phyloP scores from a whole-genome alignment of 2,797 vertebrate species.

The Poeciliopsis presidionis region DNA sequence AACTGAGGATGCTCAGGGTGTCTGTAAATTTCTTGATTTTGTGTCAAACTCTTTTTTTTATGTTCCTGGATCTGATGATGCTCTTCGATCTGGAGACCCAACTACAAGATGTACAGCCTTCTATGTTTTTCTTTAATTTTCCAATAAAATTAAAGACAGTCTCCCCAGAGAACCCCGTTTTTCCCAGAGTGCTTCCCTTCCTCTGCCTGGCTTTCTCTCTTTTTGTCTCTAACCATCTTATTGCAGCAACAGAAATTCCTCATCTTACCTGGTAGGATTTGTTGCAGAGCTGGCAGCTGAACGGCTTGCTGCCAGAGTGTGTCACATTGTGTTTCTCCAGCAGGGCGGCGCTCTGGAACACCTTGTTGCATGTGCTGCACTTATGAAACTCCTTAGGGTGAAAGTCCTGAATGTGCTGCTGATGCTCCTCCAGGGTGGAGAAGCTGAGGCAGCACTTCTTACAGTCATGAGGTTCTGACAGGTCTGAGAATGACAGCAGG shows the following conservation, averaged over 20 bases:
- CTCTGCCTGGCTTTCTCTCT: too few relatives aligned
- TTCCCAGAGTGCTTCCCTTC: not conserved
- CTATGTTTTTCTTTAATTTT: too few relatives aligned
- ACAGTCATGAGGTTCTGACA: constrained; percentile 88
- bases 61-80: too few relatives aligned
- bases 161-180: too few relatives aligned
- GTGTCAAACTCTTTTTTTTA: too few relatives aligned
- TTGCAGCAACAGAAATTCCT: not conserved
- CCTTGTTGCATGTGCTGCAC: constrained; percentile 85
- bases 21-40: too few relatives aligned
- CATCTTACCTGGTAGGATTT: constrained; percentile 90
- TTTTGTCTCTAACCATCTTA: not conserved
- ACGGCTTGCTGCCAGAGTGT: constrained; percentile 86
- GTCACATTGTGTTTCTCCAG: constrained; percentile 86
- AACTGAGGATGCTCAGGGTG: too few relatives aligned
- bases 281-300: constrained; percentile 89
- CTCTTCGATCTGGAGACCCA: too few relatives aligned
- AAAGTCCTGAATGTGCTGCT: constrained; percentile 84
- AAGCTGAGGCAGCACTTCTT: constrained; percentile 93
- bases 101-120: too few relatives aligned
- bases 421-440: constrained; percentile 86
- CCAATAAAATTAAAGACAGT: too few relatives aligned
- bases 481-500: constrained; percentile 69
- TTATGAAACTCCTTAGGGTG: constrained; percentile 88
- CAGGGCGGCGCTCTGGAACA: constrained; percentile 83